Evolutionary conservation across 1,140 invertebrate genomes (phyloP), one percentile per base, ranked within the genome.

Genomic region (Drosophila pandora): DNA sequence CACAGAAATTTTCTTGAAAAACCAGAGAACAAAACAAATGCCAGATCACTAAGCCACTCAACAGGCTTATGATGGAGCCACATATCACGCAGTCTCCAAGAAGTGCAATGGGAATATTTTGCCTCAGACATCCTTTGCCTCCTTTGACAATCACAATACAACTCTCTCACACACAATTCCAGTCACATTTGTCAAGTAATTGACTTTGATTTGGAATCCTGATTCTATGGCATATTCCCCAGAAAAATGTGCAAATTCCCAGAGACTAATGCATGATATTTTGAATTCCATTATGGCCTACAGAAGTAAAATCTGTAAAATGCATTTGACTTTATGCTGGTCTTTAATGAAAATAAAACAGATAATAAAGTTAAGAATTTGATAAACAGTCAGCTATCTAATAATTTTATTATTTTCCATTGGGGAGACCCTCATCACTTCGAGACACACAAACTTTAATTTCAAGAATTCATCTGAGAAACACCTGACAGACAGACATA

Each of bases 21-120:
- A 50, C 22, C 41, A 8, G 58, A 43, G 59, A 55, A 74, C 37
- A 74, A 74, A 74, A 74, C 69, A 74, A 74, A 74, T 73, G 71
- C 71, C 63, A 73, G 73, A 58, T 74, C 69, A 74, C 70, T 74
- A 57, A 69, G 63, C 43, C 63, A 69, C 67, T 69, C 64, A 69
- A 69, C 71, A 64, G 69, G 58, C 52, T 63, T 57, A 73, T 74
- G 50, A 52, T 34, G 28, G 41, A 32, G 53, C 49, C 49, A 13
- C 48, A 13, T 9, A 9, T 28, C 49, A 13, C 49, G 3, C 10
- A 37, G 34, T 12, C 48, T 30, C 62, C 65, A 56, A 62, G 62
- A 17, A 69, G 50, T 69, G 67, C 65, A 69, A 21, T 48, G 67
- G 67, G 67, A 69, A 69, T 69, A 55, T 37, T 8, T 48, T 47